Base-by-base conservation (phyloP, 1,140 invertebrate species). In the Mesaphorura yosii region DNA sequence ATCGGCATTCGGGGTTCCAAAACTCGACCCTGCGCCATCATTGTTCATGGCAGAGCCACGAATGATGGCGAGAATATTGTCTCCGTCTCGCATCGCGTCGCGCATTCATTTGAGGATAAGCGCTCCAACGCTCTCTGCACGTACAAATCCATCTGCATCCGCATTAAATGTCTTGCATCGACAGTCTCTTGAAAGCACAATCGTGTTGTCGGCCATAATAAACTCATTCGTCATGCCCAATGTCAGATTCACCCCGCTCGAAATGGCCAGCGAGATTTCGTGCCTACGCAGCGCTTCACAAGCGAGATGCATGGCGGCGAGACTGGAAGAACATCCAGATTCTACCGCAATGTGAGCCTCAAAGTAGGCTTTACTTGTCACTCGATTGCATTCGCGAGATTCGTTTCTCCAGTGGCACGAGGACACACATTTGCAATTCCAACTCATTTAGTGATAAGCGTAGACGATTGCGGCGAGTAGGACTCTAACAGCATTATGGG, bases 251-350 rank as follows among this genome's bases (percentile, higher is more conserved):
- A 51, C 48, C 7, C 55, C 55, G 15, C 29, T 31, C 2, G 49
- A 48, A 12, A 57, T 26, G 10, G 55, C 55, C n/a, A 57, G 15
- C 17, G 51, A 41, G 5, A 34, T 47, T 23, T 45, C 49, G n/a
- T 38, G 42, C 2, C 28, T 39, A 7, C 31, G 29, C 25, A 57
- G 34, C 29, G 28, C 52, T 22, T 49, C 20, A 25, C 55, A 57
- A 12, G 55, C 55, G 5, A 51, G 15, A 38, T 57, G 48, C 5
- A 57, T 31, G 19, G 27, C 49, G 5, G 23, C 42, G 22, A 52
- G 27, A 4, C 46, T 28, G 17, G 44, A 41, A 4, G 49, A 47
- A 28, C 55, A 57, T n/a, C 49, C 55, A n/a, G n/a, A n/a, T n/a
- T n/a, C n/a, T n/a, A n/a, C n/a, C n/a, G n/a, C n/a, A n/a, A n/a